These are phyloP conservation scores for Sebastes paucispinis DNA, from an alignment of 2,797 vertebrate genomes.

Conservation along the genomic window DNA sequence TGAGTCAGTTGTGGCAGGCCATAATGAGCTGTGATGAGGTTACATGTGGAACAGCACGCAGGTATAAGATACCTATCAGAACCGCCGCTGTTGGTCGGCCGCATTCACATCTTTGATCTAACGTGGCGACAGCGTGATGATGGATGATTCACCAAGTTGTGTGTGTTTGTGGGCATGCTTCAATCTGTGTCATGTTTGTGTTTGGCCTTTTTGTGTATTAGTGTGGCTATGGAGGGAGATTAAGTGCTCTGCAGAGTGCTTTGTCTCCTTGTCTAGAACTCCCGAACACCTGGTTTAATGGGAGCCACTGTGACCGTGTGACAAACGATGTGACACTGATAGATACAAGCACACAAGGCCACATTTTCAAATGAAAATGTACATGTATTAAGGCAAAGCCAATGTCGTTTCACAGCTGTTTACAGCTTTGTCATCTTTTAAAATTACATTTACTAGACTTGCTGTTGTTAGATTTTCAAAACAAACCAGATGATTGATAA, in stretches of 20 bases:
- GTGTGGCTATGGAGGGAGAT: neutral
- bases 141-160: conserved; percentile 9
- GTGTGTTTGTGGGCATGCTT: conserved; percentile 1
- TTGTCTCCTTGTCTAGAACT: neutral
- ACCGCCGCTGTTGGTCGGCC: neutral
- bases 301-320: neutral
- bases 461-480: neutral
- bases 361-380: neutral
- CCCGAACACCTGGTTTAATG: neutral
- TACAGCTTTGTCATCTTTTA: neutral
- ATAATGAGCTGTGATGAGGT: conserved; percentile 56
- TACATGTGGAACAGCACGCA: conserved; percentile 63
- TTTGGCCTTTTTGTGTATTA: neutral
- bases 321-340: neutral
- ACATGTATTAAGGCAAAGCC: neutral
- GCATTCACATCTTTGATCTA: conserved; percentile 38
- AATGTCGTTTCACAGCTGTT: neutral
- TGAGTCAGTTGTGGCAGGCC: conserved; percentile 1
- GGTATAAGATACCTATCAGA: conserved; percentile 51
- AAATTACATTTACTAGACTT: neutral
- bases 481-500: neutral
- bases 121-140: neutral
- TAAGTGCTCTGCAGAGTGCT: neutral
- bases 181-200: neutral
- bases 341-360: neutral